Evolutionary conservation across 92 coral and sea anemone genomes (phyloP).

Genomic region (Porites divaricata): DNA sequence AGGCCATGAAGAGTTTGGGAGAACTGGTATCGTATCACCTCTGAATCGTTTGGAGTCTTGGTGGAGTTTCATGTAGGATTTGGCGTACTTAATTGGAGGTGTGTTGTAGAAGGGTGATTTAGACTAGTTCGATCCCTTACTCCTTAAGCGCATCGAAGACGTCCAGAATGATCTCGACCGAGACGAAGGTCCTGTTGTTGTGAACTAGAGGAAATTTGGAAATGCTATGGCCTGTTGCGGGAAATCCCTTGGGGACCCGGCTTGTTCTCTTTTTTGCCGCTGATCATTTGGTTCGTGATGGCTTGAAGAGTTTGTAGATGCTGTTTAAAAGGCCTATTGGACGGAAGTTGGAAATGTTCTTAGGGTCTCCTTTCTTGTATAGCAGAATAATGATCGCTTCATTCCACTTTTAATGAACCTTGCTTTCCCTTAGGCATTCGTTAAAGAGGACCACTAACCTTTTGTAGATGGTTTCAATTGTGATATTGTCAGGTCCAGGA

Average conservation of each 20-base stretch:
- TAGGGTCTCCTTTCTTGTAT: slow-evolving; percentile 2
- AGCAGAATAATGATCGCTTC: not conserved
- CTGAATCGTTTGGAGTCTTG: slow-evolving; percentile 1
- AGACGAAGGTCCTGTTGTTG: not conserved
- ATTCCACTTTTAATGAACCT: not conserved
- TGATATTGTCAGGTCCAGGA: not conserved
- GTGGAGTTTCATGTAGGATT: not conserved
- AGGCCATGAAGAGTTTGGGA: slow-evolving; percentile 3
- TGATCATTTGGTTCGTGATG: not conserved
- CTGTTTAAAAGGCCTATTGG: not conserved
- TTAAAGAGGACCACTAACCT: not conserved
- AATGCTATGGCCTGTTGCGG: too few relatives aligned
- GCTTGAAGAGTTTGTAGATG: not conserved
- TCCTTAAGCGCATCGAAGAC: not conserved
- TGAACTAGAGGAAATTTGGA: not conserved
- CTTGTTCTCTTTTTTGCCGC: not conserved
- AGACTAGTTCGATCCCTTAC: slow-evolving; percentile 5
- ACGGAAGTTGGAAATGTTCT: not conserved
- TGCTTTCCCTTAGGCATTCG: not conserved
- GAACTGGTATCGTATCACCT: not conserved
- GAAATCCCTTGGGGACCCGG: not conserved
- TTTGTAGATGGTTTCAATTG: not conserved
- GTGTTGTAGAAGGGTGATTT: not conserved
- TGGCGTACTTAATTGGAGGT: slow-evolving; percentile 2
- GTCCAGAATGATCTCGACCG: slow-evolving; percentile 4